Conservation (phyloP, 2,888 invertebrate species). For the Acleris sparsana region DNA sequence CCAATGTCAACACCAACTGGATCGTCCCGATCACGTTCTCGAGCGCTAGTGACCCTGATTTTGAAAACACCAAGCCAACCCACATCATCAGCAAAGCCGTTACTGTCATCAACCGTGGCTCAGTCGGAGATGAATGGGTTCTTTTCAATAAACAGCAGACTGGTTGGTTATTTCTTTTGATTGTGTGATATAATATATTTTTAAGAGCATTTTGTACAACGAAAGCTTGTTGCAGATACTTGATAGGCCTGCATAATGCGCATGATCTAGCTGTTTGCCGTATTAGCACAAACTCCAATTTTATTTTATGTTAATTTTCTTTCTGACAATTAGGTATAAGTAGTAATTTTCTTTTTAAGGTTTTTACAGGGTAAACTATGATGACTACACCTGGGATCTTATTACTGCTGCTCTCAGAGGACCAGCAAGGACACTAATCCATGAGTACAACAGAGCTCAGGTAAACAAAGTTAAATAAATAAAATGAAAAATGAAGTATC, state of each 20-base stretch:
- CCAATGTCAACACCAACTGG: conserved; percentile 58
- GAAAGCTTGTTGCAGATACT: too few relatives aligned
- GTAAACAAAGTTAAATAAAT: conserved; percentile 51
- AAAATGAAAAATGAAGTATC: neutral
- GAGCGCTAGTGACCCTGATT: conserved; percentile 68
- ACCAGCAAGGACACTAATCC: conserved; percentile 68
- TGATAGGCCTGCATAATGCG: neutral
- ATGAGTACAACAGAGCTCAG: conserved; percentile 89
- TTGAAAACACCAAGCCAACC: conserved; percentile 69
- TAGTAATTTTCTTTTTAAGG: conserved; percentile 63
- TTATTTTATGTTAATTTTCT: neutral
- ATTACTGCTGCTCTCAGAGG: conserved; percentile 71
- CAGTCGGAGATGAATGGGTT: conserved; percentile 79
- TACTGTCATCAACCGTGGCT: conserved; percentile 58
- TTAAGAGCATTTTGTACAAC: neutral
- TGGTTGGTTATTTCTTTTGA: conserved; percentile 60
- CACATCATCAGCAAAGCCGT: conserved; percentile 60
- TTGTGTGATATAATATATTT: neutral
- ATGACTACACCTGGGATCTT: conserved; percentile 81
- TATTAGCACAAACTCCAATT: too few relatives aligned
- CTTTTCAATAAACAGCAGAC: conserved; percentile 85
- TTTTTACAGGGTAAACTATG: conserved; percentile 88
- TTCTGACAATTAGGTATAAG: too few relatives aligned
- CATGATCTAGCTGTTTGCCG: too few relatives aligned
- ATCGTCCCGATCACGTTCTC: conserved; percentile 72